Percentiles rank a stretch among this genome's conserved stretches.
These are phyloP conservation scores for Apis florea DNA, from an alignment of 1,140 invertebrate species.

Conservation along the genomic window DNA sequence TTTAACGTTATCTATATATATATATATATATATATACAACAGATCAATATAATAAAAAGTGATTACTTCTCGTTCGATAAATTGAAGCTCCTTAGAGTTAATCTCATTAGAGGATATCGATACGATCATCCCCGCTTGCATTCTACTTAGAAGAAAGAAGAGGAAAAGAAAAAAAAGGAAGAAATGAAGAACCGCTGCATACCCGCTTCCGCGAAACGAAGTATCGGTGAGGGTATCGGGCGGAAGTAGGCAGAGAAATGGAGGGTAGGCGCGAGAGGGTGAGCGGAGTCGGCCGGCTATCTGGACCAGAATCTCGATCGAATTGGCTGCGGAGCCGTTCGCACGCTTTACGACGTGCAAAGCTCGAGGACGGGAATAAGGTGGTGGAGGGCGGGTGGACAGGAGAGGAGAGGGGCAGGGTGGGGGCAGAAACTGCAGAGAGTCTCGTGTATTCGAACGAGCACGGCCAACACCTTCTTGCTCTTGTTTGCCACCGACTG, in stretches of 20 bases:
- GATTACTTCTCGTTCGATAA: too few relatives aligned
- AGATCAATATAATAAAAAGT: too few relatives aligned
- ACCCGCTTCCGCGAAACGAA: too few relatives aligned
- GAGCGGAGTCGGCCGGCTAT: slow-evolving; percentile 49
- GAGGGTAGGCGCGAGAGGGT: slow-evolving; percentile 8
- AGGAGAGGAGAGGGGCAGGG: slow-evolving; percentile 25
- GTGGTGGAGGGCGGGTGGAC: slow-evolving; percentile 22
- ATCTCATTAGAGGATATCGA: too few relatives aligned
- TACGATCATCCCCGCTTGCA: too few relatives aligned
- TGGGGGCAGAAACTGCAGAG: slow-evolving; percentile 23
- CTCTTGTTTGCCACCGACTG: slow-evolving; percentile 79
- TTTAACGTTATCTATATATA: too few relatives aligned
- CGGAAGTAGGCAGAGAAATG: slow-evolving; percentile 28
- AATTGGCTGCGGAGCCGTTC: slow-evolving; percentile 67
- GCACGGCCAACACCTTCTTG: slow-evolving; percentile 76
- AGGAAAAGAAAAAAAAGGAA: too few relatives aligned
- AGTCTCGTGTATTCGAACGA: slow-evolving; percentile 68
- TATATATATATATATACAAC: too few relatives aligned
- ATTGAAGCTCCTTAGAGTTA: too few relatives aligned
- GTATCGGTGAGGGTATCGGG: not conserved
- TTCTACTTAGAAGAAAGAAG: too few relatives aligned
- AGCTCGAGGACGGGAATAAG: not conserved
- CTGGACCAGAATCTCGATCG: slow-evolving; percentile 71
- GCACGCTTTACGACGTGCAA: slow-evolving; percentile 59
- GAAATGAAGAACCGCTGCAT: too few relatives aligned